Base-by-base conservation (phyloP, 2,888 invertebrate species). In the Eristalinus sepulchralis region DNA sequence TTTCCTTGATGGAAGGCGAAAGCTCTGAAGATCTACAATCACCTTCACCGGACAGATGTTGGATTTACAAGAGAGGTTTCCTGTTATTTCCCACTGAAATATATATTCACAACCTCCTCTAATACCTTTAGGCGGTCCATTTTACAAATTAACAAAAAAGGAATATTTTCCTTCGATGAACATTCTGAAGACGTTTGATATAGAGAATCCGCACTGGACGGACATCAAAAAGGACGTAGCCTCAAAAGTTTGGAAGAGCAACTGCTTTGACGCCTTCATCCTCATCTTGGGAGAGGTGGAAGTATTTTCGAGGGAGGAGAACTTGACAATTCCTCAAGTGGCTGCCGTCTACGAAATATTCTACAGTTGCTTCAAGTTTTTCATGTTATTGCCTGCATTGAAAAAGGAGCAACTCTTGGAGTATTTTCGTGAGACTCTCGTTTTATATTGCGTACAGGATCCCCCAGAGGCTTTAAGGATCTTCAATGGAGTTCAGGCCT, bases 331-430 rank as follows among this genome's bases (percentile, higher is more conserved):
- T 5, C 72, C 68, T 53, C 71, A 85, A 60, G 72, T n/a, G n/a
- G 82, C 85, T 2, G 71, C 85, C 5, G 0, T 78, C 1, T 73
- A 63, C 2, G 85, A 85, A 36, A 82, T 85, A 33, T 73, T 82
- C 20, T 85, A 73, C 53, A 70, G 60, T 31, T 77, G 77, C 8
- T 82, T 85, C 10, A 4, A 60, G 22, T 73, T 60, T 64, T 73
- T 77, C n/a, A 9, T 1, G 22, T 4, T 39, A 10, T 9, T 70
- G 13, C 77, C 82, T 11, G 57, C 67, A 10, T 33, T 78, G 20
- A 39, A 34, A 1, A 63, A 68, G 11, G 31, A 22, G 0, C 33
- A 8, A 0, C 73, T 82, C 20, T 24, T 68, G 33, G n/a, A 64
- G 20, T 73, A 82, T 55, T 85, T 85, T 64, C 82, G 85, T 4